Base-by-base conservation (phyloP, 2,113 vertebrate species). In the Gallinago undulata region DNA sequence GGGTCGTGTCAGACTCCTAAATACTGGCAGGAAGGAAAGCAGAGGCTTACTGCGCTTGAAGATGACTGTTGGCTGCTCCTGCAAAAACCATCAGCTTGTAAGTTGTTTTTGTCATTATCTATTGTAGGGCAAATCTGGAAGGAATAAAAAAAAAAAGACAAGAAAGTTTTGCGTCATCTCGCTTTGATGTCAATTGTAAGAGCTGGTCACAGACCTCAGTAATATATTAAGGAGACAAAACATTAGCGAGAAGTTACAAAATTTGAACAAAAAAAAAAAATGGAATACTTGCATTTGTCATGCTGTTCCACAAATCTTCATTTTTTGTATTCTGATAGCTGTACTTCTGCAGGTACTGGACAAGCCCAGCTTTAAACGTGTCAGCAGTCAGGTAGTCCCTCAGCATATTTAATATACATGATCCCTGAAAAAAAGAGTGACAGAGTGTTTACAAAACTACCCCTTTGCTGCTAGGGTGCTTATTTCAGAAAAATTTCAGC, bases 401-500 rank as follows among this genome's bases (percentile, higher is more conserved):
- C 75, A 99, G 96, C 99, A 99, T 99, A 90, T 99, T 98, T 78
- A 99, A 95, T 98, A 99, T 98, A 89, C 99, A 99, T 18, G 99
- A 98, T 28, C 99, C 99, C 99, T 99, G 89, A 50, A 96, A 96
- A 92, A 85, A 93, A 41, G 24, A 85, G 19, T 8, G 25, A 73
- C 33, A 37, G 75, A 55, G 8, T 15, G 9, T 87, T 86, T 76
- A 47, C 9, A 86, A 45, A 60, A 66, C 19, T 11, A 28, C 14
- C 50, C 13, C 35, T 45, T 41, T 30, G 35, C n/a, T 31, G 24
- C 10, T 33, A 69, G 33, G 45, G 35, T 31, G 22, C 30, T 48
- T 21, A 4, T 22, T 78, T 19, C 33, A 28, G 35, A 35, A 51
- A 19, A n/a, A n/a, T 6, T 43, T 37, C 37, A 41, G 25, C 31